These are phyloP conservation scores for Alethe diademata DNA, from an alignment of 2,113 vertebrate species.

Conservation along the genomic window DNA sequence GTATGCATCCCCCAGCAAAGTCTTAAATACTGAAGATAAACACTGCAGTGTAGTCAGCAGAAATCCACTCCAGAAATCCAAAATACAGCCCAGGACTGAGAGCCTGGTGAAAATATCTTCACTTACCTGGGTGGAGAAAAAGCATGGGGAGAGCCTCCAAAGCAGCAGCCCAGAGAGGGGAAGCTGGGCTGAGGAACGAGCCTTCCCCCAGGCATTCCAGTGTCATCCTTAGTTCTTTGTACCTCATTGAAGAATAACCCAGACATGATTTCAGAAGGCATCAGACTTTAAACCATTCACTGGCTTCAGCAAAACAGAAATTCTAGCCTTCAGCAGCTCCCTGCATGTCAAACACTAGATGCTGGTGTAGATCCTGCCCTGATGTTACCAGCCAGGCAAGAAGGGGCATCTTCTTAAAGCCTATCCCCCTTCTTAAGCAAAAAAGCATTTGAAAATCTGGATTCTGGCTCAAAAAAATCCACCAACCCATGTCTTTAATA, in stretches of 20 bases:
- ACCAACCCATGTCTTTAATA: not conserved
- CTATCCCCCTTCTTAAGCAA: not conserved
- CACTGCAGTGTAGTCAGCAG: not conserved
- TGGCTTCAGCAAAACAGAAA: not conserved
- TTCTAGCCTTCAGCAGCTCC: not conserved
- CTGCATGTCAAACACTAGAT: fast-evolving
- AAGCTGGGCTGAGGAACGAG: not conserved
- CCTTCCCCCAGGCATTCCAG: not conserved
- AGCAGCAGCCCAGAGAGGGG: not conserved
- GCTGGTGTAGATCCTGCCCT: not conserved
- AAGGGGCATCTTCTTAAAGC: not conserved
- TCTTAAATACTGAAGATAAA: not conserved
- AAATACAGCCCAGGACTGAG: not conserved
- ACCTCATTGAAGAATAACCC: not conserved
- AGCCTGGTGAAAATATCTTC: not conserved
- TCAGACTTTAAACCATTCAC: not conserved
- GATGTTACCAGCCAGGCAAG: not conserved
- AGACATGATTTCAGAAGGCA: not conserved
- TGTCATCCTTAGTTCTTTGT: fast-evolving
- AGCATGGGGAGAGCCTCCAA: fast-evolving
- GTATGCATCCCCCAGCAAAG: not conserved
- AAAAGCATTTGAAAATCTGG: not conserved
- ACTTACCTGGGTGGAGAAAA: not conserved
- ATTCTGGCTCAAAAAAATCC: not conserved
- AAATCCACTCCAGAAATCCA: not conserved